A percentile compares a stretch with the other conserved stretches of the same genome.
phyloP scores from a whole-genome alignment of 2,888 invertebrate species.

The Amphipyra berbera region DNA sequence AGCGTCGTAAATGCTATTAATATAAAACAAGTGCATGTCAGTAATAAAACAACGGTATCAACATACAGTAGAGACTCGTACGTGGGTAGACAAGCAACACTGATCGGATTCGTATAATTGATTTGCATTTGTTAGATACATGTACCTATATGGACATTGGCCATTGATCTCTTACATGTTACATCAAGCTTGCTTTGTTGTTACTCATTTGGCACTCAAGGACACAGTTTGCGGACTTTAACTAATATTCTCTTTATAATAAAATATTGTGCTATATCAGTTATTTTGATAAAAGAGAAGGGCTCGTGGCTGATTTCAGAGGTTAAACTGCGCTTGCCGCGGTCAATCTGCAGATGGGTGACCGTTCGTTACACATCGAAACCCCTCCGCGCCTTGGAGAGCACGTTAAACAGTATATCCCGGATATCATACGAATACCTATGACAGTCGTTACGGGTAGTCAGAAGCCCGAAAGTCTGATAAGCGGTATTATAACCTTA shows the following conservation, averaged over 20 bases:
- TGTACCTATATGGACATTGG: slow-evolving; percentile 61
- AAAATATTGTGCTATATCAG: slow-evolving; percentile 11
- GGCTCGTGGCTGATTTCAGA: too few relatives aligned
- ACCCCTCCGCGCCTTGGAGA: too few relatives aligned
- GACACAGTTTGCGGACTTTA: not conserved
- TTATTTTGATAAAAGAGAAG: too few relatives aligned
- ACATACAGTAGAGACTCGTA: slow-evolving; percentile 47
- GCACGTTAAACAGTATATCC: too few relatives aligned
- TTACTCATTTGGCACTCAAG: slow-evolving; percentile 9
- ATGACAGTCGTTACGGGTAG: too few relatives aligned
- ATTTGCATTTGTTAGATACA: slow-evolving; percentile 72
- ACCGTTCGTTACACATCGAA: too few relatives aligned
- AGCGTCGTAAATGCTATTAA: slow-evolving; percentile 56
- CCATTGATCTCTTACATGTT: slow-evolving; percentile 40
- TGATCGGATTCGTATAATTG: slow-evolving; percentile 64
- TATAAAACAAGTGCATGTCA: slow-evolving; percentile 50
- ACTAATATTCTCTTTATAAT: slow-evolving; percentile 3
- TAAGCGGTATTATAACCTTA: too few relatives aligned
- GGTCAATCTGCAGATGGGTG: too few relatives aligned
- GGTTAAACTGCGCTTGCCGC: too few relatives aligned
- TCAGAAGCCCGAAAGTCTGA: too few relatives aligned
- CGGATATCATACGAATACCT: too few relatives aligned
- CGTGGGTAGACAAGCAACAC: slow-evolving; percentile 61
- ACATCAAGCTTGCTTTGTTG: slow-evolving; percentile 33
- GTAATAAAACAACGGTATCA: slow-evolving; percentile 65